Conservation (phyloP, 2,113 vertebrate species). For the Podarcis cretensis region DNA sequence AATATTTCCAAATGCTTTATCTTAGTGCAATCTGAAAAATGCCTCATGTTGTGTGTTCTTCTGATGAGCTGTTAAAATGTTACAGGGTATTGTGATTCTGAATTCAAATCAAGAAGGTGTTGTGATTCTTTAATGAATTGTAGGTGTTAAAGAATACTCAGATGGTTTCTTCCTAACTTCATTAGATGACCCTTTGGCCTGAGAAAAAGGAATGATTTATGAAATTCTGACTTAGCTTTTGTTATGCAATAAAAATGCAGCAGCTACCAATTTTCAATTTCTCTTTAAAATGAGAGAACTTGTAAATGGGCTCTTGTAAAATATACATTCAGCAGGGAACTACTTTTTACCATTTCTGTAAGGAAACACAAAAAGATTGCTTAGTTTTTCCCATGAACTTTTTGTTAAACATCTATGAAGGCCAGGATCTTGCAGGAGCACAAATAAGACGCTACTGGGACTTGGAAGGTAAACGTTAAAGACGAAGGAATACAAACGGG, state of each 20-base stretch:
- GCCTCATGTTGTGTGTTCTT: not conserved
- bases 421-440: not conserved
- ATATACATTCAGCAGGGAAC: not conserved
- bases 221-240: not conserved
- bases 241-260: constrained; percentile 21
- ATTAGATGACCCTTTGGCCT: not conserved
- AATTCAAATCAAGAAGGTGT: constrained; percentile 31
- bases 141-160: constrained; percentile 13
- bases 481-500: not conserved
- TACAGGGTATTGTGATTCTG: constrained; percentile 50
- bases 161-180: constrained; percentile 27
- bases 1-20: constrained; percentile 25
- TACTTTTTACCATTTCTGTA: constrained; percentile 5
- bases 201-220: not conserved
- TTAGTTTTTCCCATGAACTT: not conserved
- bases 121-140: constrained; percentile 16
- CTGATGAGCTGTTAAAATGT: not conserved
- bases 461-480: not conserved
- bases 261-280: constrained; percentile 11
- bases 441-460: not conserved
- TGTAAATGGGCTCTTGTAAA: constrained; percentile 2
- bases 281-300: constrained; percentile 30
- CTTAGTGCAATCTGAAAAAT: not conserved
- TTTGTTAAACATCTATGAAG: constrained; percentile 4
- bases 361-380: not conserved